phyloP scores from a whole-genome alignment of 64 coral and sea anemone species.

The Actinia equina region DNA sequence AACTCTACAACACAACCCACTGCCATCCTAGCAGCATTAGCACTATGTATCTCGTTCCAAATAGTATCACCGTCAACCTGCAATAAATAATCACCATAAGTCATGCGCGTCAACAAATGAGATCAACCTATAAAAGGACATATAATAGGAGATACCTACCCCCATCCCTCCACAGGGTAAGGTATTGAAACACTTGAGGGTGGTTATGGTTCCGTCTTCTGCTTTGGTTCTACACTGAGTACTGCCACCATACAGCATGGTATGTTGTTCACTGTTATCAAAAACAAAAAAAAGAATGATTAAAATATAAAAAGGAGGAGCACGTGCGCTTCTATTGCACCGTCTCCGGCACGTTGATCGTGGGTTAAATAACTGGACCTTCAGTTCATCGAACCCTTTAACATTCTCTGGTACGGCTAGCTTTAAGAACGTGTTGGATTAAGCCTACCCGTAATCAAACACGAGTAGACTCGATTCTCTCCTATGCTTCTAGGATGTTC shows the following conservation, averaged over 20 bases:
- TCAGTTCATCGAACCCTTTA: no score
- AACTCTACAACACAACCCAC: constrained; percentile 97
- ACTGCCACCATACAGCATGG: constrained; percentile 98
- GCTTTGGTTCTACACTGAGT: constrained; percentile 95
- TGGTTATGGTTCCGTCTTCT: constrained; percentile 81
- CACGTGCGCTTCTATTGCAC: no score
- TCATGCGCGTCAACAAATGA: neutral
- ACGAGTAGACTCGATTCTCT: no score
- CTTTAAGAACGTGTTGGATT: no score
- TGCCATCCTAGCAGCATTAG: constrained; percentile 99
- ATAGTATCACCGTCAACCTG: constrained; percentile 99
- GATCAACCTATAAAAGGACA: no score
- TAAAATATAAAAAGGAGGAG: no score
- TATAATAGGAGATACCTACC: constrained; percentile 52
- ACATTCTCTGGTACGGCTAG: no score
- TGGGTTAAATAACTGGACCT: no score
- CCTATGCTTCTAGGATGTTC: no score
- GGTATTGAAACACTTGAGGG: constrained; percentile 89
- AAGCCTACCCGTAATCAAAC: no score
- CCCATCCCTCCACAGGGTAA: constrained; percentile 91
- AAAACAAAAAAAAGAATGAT: neutral
- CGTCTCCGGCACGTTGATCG: no score
- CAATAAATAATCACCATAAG: neutral
- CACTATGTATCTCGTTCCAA: constrained; percentile 99
- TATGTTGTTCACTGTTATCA: constrained; percentile 89